These are phyloP conservation scores for Drosophila willistoni DNA, from an alignment of 1,140 invertebrate species.

Conservation along the genomic window DNA sequence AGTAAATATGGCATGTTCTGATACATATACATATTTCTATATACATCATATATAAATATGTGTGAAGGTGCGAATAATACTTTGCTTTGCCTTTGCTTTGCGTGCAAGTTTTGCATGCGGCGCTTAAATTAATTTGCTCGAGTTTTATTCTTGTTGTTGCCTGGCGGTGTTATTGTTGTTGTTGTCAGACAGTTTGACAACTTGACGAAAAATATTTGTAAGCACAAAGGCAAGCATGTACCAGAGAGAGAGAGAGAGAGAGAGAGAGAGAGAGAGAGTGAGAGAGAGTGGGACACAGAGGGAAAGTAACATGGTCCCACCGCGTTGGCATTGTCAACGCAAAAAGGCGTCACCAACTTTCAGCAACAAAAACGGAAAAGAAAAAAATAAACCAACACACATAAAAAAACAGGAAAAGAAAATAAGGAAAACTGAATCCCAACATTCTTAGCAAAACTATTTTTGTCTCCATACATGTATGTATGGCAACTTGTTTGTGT, in stretches of 20 bases:
- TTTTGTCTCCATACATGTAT: background rate
- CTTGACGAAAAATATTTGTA: slow-evolving; percentile 60
- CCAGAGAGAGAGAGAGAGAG: background rate
- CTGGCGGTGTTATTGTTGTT: slow-evolving; percentile 10
- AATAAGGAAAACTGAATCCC: slow-evolving; percentile 22
- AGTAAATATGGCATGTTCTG: slow-evolving; percentile 3
- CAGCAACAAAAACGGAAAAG: slow-evolving; percentile 25
- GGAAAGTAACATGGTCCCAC: background rate
- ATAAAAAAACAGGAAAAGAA: slow-evolving; percentile 25
- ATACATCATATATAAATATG: background rate
- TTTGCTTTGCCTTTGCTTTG: slow-evolving; percentile 25
- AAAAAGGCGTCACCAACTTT: slow-evolving; percentile 36
- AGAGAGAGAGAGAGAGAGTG: background rate
- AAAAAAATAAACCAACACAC: slow-evolving; percentile 53
- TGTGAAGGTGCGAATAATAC: slow-evolving; percentile 47
- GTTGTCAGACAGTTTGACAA: slow-evolving; percentile 36
- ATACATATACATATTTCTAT: too few relatives aligned
- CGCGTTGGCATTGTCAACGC: slow-evolving; percentile 3
- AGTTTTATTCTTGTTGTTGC: slow-evolving; percentile 32
- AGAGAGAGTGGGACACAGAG: too few relatives aligned
- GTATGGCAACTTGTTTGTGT: slow-evolving; percentile 1
- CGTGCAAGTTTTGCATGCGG: slow-evolving; percentile 69
- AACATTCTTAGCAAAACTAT: slow-evolving; percentile 44
- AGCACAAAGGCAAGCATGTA: slow-evolving; percentile 13
- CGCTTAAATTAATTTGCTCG: slow-evolving; percentile 74